These are phyloP conservation scores for Dendrocincla fuliginosa DNA, from an alignment of 2,797 vertebrate species.

Conservation along the genomic window DNA sequence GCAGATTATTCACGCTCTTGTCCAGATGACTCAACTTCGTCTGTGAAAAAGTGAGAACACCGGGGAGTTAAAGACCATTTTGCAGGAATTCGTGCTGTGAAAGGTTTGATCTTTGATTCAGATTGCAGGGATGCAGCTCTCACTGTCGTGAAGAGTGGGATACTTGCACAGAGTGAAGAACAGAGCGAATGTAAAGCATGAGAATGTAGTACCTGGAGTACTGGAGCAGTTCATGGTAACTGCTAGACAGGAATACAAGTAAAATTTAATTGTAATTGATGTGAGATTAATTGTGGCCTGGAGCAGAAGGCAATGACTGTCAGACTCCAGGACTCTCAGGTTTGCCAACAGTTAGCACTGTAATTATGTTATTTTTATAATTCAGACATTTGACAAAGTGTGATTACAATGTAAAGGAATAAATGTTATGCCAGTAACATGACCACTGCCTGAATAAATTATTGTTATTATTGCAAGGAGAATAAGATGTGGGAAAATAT, in stretches of 20 bases:
- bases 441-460: background rate
- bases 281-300: background rate
- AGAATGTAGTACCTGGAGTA: background rate
- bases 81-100: background rate
- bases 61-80: background rate
- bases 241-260: background rate
- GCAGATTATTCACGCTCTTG: background rate
- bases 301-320: background rate
- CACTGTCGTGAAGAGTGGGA: background rate
- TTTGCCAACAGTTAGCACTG: background rate
- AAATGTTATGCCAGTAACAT: background rate
- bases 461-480: background rate
- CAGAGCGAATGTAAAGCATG: background rate
- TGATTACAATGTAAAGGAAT: background rate
- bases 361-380: conserved; percentile 16
- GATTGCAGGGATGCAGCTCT: background rate
- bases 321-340: background rate
- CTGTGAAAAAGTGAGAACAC: background rate
- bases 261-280: background rate
- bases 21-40: background rate
- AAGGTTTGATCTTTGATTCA: background rate
- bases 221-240: background rate
- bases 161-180: background rate
- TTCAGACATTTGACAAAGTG: background rate
- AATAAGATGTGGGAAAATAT: background rate